Evolutionary conservation across 2,888 invertebrate species (phyloP).

Genomic region (Prionchulus punctatus): DNA sequence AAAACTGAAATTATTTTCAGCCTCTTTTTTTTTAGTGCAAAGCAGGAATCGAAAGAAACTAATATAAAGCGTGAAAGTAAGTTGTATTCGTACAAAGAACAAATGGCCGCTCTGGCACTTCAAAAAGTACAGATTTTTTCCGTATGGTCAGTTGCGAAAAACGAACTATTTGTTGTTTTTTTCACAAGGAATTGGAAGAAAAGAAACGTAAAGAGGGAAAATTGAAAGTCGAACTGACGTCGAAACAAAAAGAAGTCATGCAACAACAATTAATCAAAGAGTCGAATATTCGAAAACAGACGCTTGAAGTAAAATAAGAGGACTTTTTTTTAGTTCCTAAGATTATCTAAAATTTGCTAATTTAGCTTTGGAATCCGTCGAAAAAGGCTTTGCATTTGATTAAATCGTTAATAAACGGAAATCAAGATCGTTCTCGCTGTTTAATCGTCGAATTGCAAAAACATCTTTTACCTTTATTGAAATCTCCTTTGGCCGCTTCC

Average conservation of each 20-base stretch:
- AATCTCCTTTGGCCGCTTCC: constrained; percentile 8
- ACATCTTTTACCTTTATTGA: constrained; percentile 2
- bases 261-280: constrained; percentile 70
- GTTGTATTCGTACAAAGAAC: constrained; percentile 86
- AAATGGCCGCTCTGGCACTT: constrained; percentile 74
- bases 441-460: neutral
- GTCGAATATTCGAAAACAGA: constrained; percentile 50
- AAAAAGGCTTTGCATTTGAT: neutral
- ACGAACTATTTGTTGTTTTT: neutral
- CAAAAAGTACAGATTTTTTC: constrained; percentile 42
- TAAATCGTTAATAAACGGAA: constrained; percentile 2
- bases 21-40: constrained; percentile 22
- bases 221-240: constrained; percentile 47
- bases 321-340: neutral
- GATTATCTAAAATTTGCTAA: neutral
- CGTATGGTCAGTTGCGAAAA: neutral
- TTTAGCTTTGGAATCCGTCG: neutral
- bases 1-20: no score
- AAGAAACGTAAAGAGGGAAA: constrained; percentile 44
- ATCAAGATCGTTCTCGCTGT: neutral
- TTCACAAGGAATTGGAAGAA: constrained; percentile 56
- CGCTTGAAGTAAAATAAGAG: constrained; percentile 42
- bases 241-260: constrained; percentile 76
- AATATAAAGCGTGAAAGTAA: constrained; percentile 88
- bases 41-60: constrained; percentile 18